These are phyloP conservation scores for Macroteleia sp. DNA, from an alignment of 2,888 invertebrate species.

Conservation along the genomic window DNA sequence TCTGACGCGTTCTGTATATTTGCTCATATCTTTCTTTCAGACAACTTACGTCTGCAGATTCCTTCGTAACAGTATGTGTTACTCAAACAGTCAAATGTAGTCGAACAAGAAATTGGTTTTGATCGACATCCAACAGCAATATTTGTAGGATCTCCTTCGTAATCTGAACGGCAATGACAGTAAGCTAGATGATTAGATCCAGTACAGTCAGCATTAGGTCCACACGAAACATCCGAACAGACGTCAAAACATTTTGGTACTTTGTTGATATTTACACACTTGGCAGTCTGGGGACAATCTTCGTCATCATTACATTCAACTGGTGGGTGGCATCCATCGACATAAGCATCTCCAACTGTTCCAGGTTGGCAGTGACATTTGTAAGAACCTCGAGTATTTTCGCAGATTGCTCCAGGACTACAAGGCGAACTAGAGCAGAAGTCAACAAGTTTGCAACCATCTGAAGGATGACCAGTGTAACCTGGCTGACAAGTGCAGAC, in stretches of 20 bases:
- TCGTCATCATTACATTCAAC: conserved; percentile 91
- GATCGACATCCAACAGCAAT: conserved; percentile 89
- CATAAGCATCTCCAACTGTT: conserved; percentile 93
- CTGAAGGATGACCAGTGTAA: conserved; percentile 91
- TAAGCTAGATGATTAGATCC: conserved; percentile 90
- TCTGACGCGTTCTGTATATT: no score
- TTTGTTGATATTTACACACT: conserved; percentile 89
- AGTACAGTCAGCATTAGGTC: conserved; percentile 92
- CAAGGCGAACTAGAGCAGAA: conserved; percentile 92
- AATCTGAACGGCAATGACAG: conserved; percentile 92
- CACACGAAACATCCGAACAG: conserved; percentile 91
- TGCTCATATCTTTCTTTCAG: no score
- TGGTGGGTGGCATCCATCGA: conserved; percentile 92
- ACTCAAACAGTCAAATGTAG: conserved; percentile 89
- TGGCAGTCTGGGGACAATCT: conserved; percentile 92
- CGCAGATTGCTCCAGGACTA: conserved; percentile 91
- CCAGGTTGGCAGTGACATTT: conserved; percentile 92
- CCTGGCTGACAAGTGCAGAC: conserved; percentile 94
- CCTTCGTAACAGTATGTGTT: conserved; percentile 93
- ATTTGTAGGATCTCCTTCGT: conserved; percentile 90
- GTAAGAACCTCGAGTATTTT: conserved; percentile 91
- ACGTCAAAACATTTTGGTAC: conserved; percentile 92
- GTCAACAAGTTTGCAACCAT: conserved; percentile 90
- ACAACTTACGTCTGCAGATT: conserved; percentile 92
- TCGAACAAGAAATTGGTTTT: conserved; percentile 89